A percentile compares a stretch with the other conserved stretches of the same genome.
Conservation (phyloP, 2,888 invertebrate genomes). For the Anodontia alba region DNA sequence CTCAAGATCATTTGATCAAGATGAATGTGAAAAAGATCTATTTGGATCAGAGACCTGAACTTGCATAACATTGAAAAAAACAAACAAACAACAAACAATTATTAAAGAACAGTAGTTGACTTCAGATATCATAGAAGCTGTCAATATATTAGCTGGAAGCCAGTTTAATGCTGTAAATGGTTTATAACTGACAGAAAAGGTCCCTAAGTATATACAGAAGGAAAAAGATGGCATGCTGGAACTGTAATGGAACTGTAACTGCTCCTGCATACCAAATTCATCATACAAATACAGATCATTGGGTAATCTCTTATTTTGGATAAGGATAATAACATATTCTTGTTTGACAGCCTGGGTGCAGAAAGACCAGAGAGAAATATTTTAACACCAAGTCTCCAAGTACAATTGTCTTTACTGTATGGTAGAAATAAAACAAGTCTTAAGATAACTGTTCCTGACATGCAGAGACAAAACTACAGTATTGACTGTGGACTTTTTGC, state of each 20-base stretch:
- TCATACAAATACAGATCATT: constrained; percentile 30
- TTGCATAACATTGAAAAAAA: neutral
- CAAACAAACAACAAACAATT: neutral
- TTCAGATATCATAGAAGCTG: constrained; percentile 38
- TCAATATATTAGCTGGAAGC: constrained; percentile 27
- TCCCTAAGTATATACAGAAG: constrained; percentile 14
- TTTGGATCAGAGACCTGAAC: neutral
- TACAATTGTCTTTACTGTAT: neutral
- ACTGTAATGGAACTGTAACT: neutral
- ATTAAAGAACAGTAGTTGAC: too few relatives aligned
- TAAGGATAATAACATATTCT: neutral
- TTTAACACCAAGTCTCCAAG: neutral
- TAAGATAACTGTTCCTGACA: neutral
- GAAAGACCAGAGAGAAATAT: neutral
- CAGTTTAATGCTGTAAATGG: constrained; percentile 14
- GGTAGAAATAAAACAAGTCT: neutral
- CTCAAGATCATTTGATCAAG: too few relatives aligned
- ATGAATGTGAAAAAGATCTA: too few relatives aligned
- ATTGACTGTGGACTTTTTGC: constrained; percentile 1
- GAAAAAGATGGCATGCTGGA: constrained; percentile 20
- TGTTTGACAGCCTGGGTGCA: neutral
- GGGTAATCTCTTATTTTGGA: constrained; percentile 28
- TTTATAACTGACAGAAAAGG: constrained; percentile 34
- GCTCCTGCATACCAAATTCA: constrained; percentile 33
- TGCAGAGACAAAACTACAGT: neutral